Evolutionary conservation across 2,113 vertebrate genomes (phyloP).

Genomic region (Ranitomeya imitator): DNA sequence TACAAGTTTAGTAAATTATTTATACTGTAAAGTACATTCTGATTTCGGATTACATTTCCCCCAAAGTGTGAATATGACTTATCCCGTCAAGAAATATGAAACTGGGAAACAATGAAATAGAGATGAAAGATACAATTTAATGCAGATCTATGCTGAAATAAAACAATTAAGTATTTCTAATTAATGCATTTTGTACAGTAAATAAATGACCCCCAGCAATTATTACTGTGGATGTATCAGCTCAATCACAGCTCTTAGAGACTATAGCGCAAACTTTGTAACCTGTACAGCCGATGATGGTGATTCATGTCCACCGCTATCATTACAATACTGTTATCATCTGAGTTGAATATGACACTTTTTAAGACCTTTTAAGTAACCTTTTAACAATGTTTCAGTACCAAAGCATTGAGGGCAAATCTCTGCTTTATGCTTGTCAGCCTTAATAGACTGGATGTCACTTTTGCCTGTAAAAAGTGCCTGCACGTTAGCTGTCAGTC

Average conservation of each 20-base stretch:
- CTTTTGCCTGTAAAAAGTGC: slow-evolving; percentile 96
- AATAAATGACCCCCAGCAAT: neutral
- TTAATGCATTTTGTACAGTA: neutral
- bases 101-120: neutral
- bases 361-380: slow-evolving; percentile 97
- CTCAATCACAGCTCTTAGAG: slow-evolving; percentile 69
- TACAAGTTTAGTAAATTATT: too few species aligned
- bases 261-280: slow-evolving; percentile 75
- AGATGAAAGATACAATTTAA: neutral
- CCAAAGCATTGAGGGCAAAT: slow-evolving; percentile 96
- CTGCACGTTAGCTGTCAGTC: slow-evolving; percentile 99
- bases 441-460: slow-evolving; percentile 99
- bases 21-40: too few species aligned
- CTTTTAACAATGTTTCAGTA: slow-evolving; percentile 94
- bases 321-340: slow-evolving; percentile 99
- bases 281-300: slow-evolving; percentile 90
- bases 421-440: slow-evolving; percentile 99
- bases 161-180: neutral
- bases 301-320: slow-evolving; percentile 95
- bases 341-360: slow-evolving; percentile 97
- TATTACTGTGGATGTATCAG: neutral
- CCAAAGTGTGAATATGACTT: too few species aligned
- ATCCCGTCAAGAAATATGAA: too few species aligned
- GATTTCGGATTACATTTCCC: too few species aligned
- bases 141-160: neutral